These are phyloP conservation scores for Elegia similella DNA, from an alignment of 2,888 invertebrate genomes.

Conservation along the genomic window DNA sequence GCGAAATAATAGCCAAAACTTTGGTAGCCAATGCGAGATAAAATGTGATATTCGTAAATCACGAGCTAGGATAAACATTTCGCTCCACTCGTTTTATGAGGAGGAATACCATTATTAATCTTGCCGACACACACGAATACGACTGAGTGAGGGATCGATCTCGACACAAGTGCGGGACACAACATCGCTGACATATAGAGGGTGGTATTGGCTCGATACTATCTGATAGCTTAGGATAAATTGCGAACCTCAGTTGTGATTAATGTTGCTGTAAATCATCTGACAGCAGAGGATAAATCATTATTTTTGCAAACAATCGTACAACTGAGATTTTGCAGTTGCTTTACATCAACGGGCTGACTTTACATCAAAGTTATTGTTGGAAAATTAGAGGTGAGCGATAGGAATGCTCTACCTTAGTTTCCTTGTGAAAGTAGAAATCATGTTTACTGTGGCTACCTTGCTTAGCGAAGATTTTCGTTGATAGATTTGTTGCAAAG, in stretches of 20 bases:
- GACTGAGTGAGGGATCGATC: slow-evolving; percentile 35
- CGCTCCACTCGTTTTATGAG: slow-evolving; percentile 23
- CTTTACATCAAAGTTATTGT: neutral
- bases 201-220: neutral
- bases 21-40: slow-evolving; percentile 20
- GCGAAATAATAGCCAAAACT: neutral
- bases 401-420: neutral
- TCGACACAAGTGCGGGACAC: neutral
- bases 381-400: neutral
- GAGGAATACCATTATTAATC: slow-evolving; percentile 20
- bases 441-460: neutral
- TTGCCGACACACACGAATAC: slow-evolving; percentile 38
- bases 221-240: neutral
- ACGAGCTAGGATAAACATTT: slow-evolving; percentile 32
- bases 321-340: slow-evolving; percentile 4
- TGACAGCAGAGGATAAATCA: neutral
- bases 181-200: neutral
- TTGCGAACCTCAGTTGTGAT: slow-evolving; percentile 7
- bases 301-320: neutral
- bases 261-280: slow-evolving; percentile 18
- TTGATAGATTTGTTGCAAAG: neutral
- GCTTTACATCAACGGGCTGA: neutral
- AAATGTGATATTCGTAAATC: slow-evolving; percentile 42
- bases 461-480: neutral
- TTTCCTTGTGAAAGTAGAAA: neutral